Base-by-base conservation (phyloP, 2,797 vertebrate genomes). In the Galagoides demidoff region DNA sequence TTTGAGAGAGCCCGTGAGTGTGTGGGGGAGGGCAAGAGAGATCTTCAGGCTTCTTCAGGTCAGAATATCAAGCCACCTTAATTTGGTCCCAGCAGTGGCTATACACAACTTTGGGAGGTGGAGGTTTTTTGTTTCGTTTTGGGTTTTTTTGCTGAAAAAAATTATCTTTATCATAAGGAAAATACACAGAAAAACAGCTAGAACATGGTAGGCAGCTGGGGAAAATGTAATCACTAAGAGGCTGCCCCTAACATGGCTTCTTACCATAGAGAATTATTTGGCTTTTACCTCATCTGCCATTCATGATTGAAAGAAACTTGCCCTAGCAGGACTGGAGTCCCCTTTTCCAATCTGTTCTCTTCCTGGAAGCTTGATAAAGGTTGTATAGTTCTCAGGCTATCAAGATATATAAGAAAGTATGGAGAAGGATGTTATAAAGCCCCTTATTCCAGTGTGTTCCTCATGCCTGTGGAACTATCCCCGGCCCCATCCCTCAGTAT, bases 401-500 rank as follows among this genome's bases (percentile, higher is more conserved):
- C 64, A 77, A 68, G 39, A 79, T 55, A 83, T 2, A 92, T 55
- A 95, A 89, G 63, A 85, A 23, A 78, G 76, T 77, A 52, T 66
- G 19, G 59, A 89, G 76, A 86, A 89, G 74, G 66, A 94, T 79
- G 82, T 83, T 77, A 45, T 8, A 59, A 52, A 52, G 43, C 34
- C n/a, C 71, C 96, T 93, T 89, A 87, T 88, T 90, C 89, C 70
- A 95, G 10, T 34, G 70, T 61, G 61, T 86, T 96, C 77, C 76
- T 57, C 13, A 22, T 27, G 37, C 86, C 92, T 79, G 43, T 25
- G 45, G 71, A 83, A 19, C 66, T 85, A 49, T 74, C 20, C 39
- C 66, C 61, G 86, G 34, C 11, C 10, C 55, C 22, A 77, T 55
- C 31, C 45, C 92, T 99, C 98, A 99, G 98, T 99, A 99, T 97